Percentiles rank a stretch among this genome's conserved stretches.
Evolutionary conservation across 1,140 invertebrate genomes (phyloP).

Genomic region (Piezodorus guildinii): DNA sequence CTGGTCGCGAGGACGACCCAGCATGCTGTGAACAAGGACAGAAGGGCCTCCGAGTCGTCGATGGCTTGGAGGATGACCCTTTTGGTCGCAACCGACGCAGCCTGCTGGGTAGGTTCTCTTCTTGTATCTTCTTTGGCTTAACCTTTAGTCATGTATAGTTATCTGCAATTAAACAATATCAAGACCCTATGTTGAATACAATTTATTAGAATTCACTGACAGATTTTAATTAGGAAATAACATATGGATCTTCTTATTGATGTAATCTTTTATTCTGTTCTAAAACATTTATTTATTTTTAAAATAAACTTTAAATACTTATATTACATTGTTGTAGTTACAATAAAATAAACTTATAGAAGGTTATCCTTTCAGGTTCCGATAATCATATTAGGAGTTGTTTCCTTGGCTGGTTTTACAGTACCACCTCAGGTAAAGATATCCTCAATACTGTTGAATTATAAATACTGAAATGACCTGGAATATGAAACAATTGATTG

Average conservation of each 20-base stretch:
- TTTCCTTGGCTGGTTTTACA: constrained; percentile 37
- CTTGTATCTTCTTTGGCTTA: not conserved
- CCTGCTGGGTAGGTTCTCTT: constrained; percentile 38
- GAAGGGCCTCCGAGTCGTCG: constrained; percentile 34
- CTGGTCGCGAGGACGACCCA: constrained; percentile 39
- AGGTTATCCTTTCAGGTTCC: constrained; percentile 29
- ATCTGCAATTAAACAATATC: no score
- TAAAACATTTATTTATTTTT: not conserved
- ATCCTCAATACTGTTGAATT: not conserved
- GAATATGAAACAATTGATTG: not conserved
- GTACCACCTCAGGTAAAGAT: constrained; percentile 38
- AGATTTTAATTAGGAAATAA: no score
- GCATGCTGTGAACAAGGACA: constrained; percentile 34
- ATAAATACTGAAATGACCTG: not conserved
- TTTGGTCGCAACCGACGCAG: constrained; percentile 45
- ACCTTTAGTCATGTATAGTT: no score
- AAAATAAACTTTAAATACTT: no score
- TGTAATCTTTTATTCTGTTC: not conserved
- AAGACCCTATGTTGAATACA: not conserved
- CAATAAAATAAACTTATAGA: not conserved
- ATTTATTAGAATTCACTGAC: not conserved
- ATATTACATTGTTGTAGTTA: not conserved
- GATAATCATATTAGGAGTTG: constrained; percentile 40
- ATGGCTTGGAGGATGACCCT: constrained; percentile 45
- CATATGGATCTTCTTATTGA: not conserved